Conservation (phyloP, 2,113 vertebrate species). For the Labeo catla region DNA sequence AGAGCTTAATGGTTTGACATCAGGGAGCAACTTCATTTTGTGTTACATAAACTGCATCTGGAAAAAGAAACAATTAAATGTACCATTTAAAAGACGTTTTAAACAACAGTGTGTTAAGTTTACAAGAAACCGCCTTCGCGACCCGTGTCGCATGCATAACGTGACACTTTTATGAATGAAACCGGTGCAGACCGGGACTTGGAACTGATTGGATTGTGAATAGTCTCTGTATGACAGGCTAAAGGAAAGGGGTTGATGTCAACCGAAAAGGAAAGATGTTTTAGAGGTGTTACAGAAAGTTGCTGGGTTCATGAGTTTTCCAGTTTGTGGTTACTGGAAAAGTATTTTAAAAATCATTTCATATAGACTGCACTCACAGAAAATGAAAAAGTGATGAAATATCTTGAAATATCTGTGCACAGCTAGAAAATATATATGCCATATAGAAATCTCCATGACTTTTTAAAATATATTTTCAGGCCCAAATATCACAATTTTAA, state of each 20-base stretch:
- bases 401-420: neutral
- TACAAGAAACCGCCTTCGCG: neutral
- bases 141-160: neutral
- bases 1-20: conserved; percentile 84
- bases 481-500: neutral
- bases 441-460: neutral
- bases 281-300: neutral
- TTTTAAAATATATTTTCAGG: neutral
- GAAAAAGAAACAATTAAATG: conserved; percentile 21
- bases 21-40: conserved; percentile 81
- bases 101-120: neutral
- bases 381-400: neutral
- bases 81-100: neutral
- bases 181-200: neutral
- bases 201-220: neutral
- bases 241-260: neutral
- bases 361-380: neutral
- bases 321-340: neutral
- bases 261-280: neutral
- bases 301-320: neutral
- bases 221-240: neutral
- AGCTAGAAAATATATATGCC: neutral
- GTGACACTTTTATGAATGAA: neutral
- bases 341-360: neutral
- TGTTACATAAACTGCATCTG: conserved; percentile 99